Percentiles rank a stretch among this genome's conserved stretches.
phyloP scores from a whole-genome alignment of 2,113 vertebrate genomes.

The Phalacrocorax pelagicus region DNA sequence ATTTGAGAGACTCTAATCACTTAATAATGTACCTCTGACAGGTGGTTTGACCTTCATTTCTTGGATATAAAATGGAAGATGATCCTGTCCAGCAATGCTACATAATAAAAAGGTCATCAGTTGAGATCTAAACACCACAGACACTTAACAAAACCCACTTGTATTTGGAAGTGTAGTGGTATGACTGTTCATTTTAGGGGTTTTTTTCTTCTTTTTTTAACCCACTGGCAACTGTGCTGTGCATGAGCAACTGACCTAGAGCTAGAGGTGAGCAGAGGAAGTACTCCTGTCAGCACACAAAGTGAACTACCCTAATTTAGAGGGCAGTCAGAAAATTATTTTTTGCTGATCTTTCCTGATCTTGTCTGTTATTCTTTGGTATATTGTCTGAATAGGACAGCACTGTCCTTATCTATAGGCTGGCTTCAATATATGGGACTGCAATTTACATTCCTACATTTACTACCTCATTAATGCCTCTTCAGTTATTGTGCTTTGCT shows the following conservation, averaged over 20 bases:
- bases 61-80: background rate
- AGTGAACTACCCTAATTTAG: background rate
- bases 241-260: background rate
- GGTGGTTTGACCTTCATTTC: background rate
- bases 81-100: background rate
- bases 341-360: background rate
- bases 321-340: background rate
- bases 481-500: background rate
- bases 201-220: background rate
- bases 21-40: background rate
- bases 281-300: background rate
- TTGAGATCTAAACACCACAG: background rate
- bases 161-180: background rate
- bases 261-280: background rate
- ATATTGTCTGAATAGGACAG: background rate
- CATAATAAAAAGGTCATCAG: background rate
- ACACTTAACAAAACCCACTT: background rate
- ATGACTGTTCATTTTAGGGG: background rate
- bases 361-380: background rate
- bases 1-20: background rate
- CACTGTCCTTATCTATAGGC: background rate
- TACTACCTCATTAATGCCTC: background rate
- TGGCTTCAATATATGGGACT: background rate
- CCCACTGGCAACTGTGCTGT: background rate
- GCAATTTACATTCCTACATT: background rate